phyloP scores from a whole-genome alignment of 2,888 invertebrate genomes.

The Siphonodentalium dalli region DNA sequence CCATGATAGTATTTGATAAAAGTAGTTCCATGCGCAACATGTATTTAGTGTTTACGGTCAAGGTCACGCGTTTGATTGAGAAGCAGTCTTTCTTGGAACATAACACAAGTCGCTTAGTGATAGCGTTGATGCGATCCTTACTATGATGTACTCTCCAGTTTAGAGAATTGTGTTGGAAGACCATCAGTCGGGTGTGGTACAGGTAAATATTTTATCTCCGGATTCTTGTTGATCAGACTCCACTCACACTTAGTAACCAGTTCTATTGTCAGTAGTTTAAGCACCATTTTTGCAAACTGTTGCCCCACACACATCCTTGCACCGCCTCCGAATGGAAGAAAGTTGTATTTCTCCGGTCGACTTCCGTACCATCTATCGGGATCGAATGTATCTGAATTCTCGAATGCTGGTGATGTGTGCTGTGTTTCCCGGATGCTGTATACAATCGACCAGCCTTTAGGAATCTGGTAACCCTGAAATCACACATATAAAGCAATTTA shows the following conservation, averaged over 20 bases:
- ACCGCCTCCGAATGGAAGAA: conserved; percentile 58
- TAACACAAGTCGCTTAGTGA: no score
- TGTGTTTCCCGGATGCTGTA: conserved; percentile 61
- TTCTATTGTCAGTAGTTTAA: conserved; percentile 50
- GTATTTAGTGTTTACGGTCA: no score
- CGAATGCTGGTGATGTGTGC: conserved; percentile 36
- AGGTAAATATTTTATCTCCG: conserved; percentile 44
- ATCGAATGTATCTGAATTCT: conserved; percentile 38
- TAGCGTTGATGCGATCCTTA: no score
- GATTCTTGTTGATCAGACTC: conserved; percentile 39
- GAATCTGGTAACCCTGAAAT: conserved; percentile 56
- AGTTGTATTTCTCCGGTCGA: no score
- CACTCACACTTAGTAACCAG: conserved; percentile 45
- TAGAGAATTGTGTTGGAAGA: conserved; percentile 42
- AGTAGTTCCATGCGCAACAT: no score
- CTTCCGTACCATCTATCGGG: conserved; percentile 56
- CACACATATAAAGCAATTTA: no score
- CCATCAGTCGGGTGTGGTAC: conserved; percentile 48
- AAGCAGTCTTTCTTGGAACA: no score
- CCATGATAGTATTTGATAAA: no score
- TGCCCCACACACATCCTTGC: conserved; percentile 54
- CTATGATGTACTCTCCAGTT: no score
- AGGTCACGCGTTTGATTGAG: no score
- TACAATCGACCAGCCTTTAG: conserved; percentile 53
- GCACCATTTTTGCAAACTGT: conserved; percentile 50